phyloP scores from a whole-genome alignment of 2,888 invertebrate species.

The Drosophila suboccidentalis region DNA sequence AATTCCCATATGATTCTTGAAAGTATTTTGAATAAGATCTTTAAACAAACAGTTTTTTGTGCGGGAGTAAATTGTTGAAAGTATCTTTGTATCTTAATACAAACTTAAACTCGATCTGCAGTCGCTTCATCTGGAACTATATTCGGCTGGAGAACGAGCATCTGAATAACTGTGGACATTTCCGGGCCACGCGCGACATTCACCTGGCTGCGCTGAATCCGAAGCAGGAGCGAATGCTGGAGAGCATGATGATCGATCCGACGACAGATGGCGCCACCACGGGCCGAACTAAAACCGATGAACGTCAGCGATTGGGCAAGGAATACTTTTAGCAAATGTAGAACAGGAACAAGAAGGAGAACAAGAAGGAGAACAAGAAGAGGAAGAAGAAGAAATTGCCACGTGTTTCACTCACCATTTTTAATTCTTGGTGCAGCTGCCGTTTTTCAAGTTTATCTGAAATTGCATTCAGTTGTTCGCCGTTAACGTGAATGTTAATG shows the following conservation, averaged over 20 bases:
- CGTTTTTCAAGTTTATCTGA: not conserved
- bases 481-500: constrained; percentile 50
- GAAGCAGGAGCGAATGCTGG: constrained; percentile 93
- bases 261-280: constrained; percentile 90
- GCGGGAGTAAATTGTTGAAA: not conserved
- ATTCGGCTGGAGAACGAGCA: constrained; percentile 99
- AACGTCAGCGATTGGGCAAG: constrained; percentile 52
- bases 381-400: not conserved
- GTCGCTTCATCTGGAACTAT: constrained; percentile 99
- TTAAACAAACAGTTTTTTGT: too few species aligned
- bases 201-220: constrained; percentile 94
- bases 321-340: constrained; percentile 56
- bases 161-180: constrained; percentile 98
- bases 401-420: not conserved
- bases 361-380: not conserved
- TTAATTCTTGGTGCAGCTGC: not conserved
- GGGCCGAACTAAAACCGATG: constrained; percentile 80
- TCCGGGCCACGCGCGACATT: constrained; percentile 98
- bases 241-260: constrained; percentile 95
- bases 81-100: not conserved
- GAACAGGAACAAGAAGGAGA: not conserved
- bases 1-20: too few species aligned
- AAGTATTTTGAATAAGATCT: not conserved
- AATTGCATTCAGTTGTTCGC: constrained; percentile 9
- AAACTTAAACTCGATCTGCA: constrained; percentile 10